A percentile compares a stretch with the other conserved stretches of the same genome.
Evolutionary conservation across 92 coral and sea anemone species (phyloP).

Genomic region (Heteractis magnifica): DNA sequence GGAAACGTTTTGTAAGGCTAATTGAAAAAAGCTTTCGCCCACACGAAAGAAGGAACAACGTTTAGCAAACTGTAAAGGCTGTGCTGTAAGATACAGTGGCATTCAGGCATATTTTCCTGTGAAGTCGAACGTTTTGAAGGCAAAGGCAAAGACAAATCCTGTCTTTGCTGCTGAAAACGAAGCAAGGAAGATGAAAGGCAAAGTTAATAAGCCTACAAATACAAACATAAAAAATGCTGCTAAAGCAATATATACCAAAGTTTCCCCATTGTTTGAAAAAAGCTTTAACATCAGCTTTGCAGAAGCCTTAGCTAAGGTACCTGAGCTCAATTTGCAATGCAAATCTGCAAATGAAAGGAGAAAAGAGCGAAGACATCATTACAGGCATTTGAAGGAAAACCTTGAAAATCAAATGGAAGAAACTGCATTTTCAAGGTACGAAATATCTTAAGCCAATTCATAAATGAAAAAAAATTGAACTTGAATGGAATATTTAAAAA

Average conservation of each 20-base stretch:
- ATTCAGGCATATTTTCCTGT: slow-evolving; percentile 42
- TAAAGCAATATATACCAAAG: slow-evolving; percentile 34
- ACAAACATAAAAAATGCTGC: slow-evolving; percentile 39
- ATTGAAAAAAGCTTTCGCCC: slow-evolving; percentile 32
- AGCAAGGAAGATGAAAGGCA: slow-evolving; percentile 12
- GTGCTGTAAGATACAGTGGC: slow-evolving; percentile 32
- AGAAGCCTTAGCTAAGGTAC: slow-evolving; percentile 32
- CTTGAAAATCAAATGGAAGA: slow-evolving; percentile 54
- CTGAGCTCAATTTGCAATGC: slow-evolving; percentile 30
- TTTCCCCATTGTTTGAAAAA: slow-evolving; percentile 32
- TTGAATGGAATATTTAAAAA: too few species aligned
- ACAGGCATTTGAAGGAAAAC: slow-evolving; percentile 32
- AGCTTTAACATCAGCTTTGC: slow-evolving; percentile 23
- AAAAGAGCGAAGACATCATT: slow-evolving; percentile 28
- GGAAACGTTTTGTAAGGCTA: slow-evolving; percentile 20
- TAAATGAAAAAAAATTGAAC: background rate
- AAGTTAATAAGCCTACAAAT: slow-evolving; percentile 15
- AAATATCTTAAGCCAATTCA: background rate
- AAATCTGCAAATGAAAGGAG: slow-evolving; percentile 25
- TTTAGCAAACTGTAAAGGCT: slow-evolving; percentile 45
- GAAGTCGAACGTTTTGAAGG: slow-evolving; percentile 33
- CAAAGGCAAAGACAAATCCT: slow-evolving; percentile 43
- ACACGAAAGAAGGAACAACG: slow-evolving; percentile 41
- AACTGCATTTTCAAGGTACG: slow-evolving; percentile 55
- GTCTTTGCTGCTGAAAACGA: slow-evolving; percentile 41